phyloP scores from a whole-genome alignment of 2,888 invertebrate species.

The Eupithecia subfuscata region DNA sequence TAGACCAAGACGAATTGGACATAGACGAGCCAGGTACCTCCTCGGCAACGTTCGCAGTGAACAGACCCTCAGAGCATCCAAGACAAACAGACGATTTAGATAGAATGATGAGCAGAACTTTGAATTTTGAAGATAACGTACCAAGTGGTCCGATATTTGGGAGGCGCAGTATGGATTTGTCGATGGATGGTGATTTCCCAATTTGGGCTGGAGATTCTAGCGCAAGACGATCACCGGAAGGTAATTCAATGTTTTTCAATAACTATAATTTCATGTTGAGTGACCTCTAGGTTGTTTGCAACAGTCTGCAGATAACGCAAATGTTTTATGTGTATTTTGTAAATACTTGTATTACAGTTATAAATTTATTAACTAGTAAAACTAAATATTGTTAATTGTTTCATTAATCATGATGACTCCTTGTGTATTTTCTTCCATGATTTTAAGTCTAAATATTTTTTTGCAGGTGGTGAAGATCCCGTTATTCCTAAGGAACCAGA shows the following conservation, averaged over 20 bases:
- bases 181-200: constrained; percentile 65
- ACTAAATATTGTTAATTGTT: neutral
- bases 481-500: constrained; percentile 65
- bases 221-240: constrained; percentile 90
- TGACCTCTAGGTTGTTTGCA: neutral
- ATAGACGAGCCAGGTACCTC: constrained; percentile 57
- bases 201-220: constrained; percentile 88
- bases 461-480: constrained; percentile 76
- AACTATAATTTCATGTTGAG: neutral
- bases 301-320: neutral
- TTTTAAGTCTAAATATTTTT: neutral
- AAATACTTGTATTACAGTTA: neutral
- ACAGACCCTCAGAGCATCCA: constrained; percentile 31
- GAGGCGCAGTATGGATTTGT: constrained; percentile 61
- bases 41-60: constrained; percentile 32
- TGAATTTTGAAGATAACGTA: constrained; percentile 51
- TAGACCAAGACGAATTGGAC: constrained; percentile 91
- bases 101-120: constrained; percentile 52
- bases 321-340: neutral
- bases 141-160: constrained; percentile 62
- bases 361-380: neutral
- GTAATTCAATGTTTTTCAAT: constrained; percentile 58
- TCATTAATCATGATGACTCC: neutral
- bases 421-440: neutral
- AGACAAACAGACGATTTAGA: constrained; percentile 49